A percentile compares a stretch with the other conserved stretches of the same genome.
Conservation (phyloP, 2,797 vertebrate species). For the Podarcis siculus region DNA sequence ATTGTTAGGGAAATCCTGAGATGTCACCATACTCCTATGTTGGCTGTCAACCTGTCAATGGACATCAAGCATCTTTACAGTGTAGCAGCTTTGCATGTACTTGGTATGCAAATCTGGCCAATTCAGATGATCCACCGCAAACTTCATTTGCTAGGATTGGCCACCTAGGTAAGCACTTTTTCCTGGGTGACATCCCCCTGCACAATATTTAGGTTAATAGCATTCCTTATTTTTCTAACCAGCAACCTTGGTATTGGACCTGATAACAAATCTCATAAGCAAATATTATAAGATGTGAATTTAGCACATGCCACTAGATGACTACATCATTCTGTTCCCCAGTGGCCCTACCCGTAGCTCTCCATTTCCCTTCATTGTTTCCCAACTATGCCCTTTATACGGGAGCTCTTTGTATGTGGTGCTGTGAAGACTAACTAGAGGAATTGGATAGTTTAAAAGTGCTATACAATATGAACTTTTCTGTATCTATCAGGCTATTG, state of each 20-base stretch:
- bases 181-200: neutral
- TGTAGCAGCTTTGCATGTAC: conserved; percentile 20
- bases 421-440: neutral
- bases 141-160: conserved; percentile 19
- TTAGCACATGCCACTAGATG: neutral
- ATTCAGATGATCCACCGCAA: conserved; percentile 31
- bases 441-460: too few relatives aligned
- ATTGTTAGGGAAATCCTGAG: conserved; percentile 35
- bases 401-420: neutral
- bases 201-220: conserved; percentile 6
- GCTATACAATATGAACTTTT: neutral
- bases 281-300: neutral
- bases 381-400: neutral
- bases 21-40: conserved; percentile 36
- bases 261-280: neutral
- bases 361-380: neutral
- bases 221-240: conserved; percentile 8
- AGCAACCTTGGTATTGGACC: neutral
- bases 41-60: conserved; percentile 48
- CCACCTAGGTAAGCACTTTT: conserved; percentile 17
- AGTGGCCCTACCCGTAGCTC: too few relatives aligned
- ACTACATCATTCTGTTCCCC: too few relatives aligned
- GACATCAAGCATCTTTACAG: neutral
- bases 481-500: neutral
- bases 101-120: conserved; percentile 27